Percentiles rank a stretch among this genome's conserved stretches.
phyloP scores from a whole-genome alignment of 1,140 invertebrate genomes.

The Zophobas morio region DNA sequence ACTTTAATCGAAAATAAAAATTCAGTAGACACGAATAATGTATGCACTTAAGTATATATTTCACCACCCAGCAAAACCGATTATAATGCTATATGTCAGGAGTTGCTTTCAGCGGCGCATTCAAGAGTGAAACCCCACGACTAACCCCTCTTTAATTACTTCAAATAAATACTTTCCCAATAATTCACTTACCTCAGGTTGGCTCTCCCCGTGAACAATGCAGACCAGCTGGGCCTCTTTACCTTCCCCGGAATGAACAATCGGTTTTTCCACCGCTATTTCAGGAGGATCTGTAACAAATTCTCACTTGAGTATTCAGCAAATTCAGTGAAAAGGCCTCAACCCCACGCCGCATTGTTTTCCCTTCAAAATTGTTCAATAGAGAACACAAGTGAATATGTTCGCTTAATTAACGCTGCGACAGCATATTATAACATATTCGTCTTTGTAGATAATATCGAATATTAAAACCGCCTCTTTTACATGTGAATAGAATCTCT shows the following conservation, averaged over 20 bases:
- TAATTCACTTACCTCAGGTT: constrained; percentile 72
- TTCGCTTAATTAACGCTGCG: constrained; percentile 22
- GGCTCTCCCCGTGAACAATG: constrained; percentile 77
- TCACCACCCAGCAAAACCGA: no score
- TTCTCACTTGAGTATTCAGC: constrained; percentile 6
- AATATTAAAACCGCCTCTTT: constrained; percentile 48
- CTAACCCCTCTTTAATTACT: not conserved
- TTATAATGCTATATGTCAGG: no score
- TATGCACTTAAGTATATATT: no score
- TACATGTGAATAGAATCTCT: constrained; percentile 49
- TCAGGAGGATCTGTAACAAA: constrained; percentile 70
- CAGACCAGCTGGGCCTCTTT: constrained; percentile 78
- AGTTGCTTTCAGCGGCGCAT: no score
- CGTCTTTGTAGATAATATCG: constrained; percentile 45
- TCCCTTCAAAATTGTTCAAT: not conserved
- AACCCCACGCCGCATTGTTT: not conserved
- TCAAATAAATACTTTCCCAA: constrained; percentile 17
- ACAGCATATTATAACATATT: constrained; percentile 43
- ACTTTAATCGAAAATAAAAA: no score
- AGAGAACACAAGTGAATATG: not conserved
- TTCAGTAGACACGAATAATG: no score
- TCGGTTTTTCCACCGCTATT: constrained; percentile 75
- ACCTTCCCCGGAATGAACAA: constrained; percentile 78
- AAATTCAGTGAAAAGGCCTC: not conserved
- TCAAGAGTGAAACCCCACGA: not conserved